phyloP scores from a whole-genome alignment of 2,113 vertebrate species.

The Phoenicopterus ruber region DNA sequence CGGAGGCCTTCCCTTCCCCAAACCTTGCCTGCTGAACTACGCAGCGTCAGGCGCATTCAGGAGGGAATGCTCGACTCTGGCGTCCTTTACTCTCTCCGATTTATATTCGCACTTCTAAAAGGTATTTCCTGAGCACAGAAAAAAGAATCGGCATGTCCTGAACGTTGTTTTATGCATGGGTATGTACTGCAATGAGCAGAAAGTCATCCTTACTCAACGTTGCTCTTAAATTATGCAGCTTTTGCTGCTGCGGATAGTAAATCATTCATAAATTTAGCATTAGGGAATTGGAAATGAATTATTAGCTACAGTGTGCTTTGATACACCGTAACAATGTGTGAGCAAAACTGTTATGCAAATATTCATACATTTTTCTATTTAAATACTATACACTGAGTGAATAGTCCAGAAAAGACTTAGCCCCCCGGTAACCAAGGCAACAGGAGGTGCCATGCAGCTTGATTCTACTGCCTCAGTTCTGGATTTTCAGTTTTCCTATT shows the following conservation, averaged over 20 bases:
- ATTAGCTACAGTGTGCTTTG: neutral
- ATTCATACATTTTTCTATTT: neutral
- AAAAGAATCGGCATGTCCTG: neutral
- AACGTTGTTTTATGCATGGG: neutral
- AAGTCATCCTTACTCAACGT: neutral
- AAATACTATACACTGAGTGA: neutral
- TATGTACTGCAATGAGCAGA: neutral
- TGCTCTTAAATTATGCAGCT: neutral
- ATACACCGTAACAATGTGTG: neutral
- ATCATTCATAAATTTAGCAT: neutral
- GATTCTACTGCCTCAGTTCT: neutral
- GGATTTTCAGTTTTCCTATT: neutral
- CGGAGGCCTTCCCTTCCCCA: no score
- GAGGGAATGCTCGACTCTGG: neutral
- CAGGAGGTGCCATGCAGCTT: neutral
- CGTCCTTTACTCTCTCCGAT: neutral
- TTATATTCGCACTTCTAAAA: neutral
- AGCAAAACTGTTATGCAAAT: neutral
- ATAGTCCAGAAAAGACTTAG: neutral
- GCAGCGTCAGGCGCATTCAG: neutral
- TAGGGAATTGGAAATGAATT: constrained; percentile 15
- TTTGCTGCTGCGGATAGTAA: neutral
- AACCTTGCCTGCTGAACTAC: neutral
- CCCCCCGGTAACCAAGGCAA: neutral
- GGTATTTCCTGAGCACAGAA: neutral